Evolutionary conservation across 2,888 invertebrate genomes (phyloP).

Genomic region (Atrina japonica): DNA sequence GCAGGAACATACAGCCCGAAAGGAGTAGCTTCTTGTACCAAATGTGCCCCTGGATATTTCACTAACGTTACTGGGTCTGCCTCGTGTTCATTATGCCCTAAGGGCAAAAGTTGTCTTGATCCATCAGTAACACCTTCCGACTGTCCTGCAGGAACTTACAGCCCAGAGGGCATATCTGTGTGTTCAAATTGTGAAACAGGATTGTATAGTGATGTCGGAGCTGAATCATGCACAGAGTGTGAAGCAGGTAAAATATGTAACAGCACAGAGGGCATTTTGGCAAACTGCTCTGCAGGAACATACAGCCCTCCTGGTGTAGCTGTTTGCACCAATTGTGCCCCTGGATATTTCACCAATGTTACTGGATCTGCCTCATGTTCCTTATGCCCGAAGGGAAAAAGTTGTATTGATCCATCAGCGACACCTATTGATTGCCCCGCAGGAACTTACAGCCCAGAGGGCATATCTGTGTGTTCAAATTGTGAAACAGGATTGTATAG

Average conservation of each 20-base stretch:
- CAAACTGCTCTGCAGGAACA: slow-evolving; percentile 48
- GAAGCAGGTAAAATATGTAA: slow-evolving; percentile 51
- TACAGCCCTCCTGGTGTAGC: slow-evolving; percentile 50
- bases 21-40: slow-evolving; percentile 55
- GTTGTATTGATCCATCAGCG: too few relatives aligned
- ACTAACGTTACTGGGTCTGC: slow-evolving; percentile 46
- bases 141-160: slow-evolving; percentile 52
- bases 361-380: too few relatives aligned
- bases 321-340: slow-evolving; percentile 35
- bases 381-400: too few relatives aligned
- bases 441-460: too few relatives aligned
- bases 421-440: too few relatives aligned
- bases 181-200: slow-evolving; percentile 45
- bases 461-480: slow-evolving; percentile 37
- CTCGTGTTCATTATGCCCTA: slow-evolving; percentile 65
- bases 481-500: slow-evolving; percentile 36
- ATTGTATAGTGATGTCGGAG: slow-evolving; percentile 63
- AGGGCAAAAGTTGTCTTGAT: slow-evolving; percentile 61
- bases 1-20: slow-evolving; percentile 62
- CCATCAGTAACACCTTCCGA: slow-evolving; percentile 27
- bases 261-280: slow-evolving; percentile 19
- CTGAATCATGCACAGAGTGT: slow-evolving; percentile 62
- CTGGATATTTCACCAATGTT: too few relatives aligned
- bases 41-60: slow-evolving; percentile 65
- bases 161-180: slow-evolving; percentile 42